phyloP scores from a whole-genome alignment of 2,888 invertebrate species.

The Laspeyria flexula region DNA sequence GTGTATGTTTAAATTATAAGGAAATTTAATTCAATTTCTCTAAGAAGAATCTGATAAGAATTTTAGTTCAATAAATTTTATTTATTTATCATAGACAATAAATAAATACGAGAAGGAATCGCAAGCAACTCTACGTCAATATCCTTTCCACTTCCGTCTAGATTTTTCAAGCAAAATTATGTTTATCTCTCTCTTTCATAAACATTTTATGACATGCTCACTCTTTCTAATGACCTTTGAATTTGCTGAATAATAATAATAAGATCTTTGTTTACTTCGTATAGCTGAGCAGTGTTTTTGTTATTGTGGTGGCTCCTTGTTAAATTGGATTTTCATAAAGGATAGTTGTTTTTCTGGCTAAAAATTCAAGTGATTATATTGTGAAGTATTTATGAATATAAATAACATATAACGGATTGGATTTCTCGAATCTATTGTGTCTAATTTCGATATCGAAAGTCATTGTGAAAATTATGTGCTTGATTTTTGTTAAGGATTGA shows the following conservation, averaged over 20 bases:
- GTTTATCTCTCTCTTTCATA: conserved; percentile 53
- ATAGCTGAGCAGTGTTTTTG: conserved; percentile 79
- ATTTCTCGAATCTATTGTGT: conserved; percentile 41
- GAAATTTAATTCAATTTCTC: no score
- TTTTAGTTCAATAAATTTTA: no score
- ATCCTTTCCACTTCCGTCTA: conserved; percentile 55
- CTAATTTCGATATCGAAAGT: conserved; percentile 74
- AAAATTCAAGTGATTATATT: conserved; percentile 13
- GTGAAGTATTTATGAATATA: conserved; percentile 15
- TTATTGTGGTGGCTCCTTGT: conserved; percentile 66
- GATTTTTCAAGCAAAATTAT: conserved; percentile 33
- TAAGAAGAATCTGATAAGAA: no score
- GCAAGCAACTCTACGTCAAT: no score
- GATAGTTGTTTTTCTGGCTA: conserved; percentile 13
- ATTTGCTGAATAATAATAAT: conserved; percentile 79
- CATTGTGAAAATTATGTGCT: conserved; percentile 78
- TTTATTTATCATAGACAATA: no score
- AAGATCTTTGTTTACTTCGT: conserved; percentile 84
- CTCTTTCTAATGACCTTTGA: conserved; percentile 79
- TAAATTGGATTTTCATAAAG: conserved; percentile 31
- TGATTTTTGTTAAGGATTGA: conserved; percentile 62
- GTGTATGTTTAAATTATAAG: no score
- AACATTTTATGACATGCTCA: conserved; percentile 32
- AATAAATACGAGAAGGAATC: no score
- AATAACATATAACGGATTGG: conserved; percentile 15